Evolutionary conservation across 2,888 invertebrate genomes (phyloP), one percentile per base, ranked within the genome.

Genomic region (Andrena minutula): DNA sequence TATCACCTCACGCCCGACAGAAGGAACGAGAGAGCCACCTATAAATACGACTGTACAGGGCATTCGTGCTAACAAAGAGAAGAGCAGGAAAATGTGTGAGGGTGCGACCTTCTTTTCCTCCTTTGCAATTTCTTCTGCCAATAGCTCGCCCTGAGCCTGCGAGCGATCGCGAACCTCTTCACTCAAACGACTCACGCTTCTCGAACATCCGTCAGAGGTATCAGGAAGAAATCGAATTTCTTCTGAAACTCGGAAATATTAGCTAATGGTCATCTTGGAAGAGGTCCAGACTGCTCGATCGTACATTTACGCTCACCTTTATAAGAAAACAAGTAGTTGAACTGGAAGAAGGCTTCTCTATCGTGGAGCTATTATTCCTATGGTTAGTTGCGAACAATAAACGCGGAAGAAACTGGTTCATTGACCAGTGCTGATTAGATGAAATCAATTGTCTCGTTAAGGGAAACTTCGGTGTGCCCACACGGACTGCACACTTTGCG

Each of bases 11-110:
- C 81, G 82, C 83, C 83, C 80, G 84, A 80, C 68, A 79, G 66
- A 79, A 79, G 20, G 60, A 71, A 61, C 16, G 35, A 68, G 69
- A 51, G 32, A 70, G 76, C 80, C 80, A 81, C 80, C 84, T 82
- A 79, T 87, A 84, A 82, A 87, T 75, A 86, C 72, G 75, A 82
- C 79, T 86, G 83, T 89, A 89, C 86, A 86, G 88, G 84, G 88
- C 86, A 85, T 85, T 87, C 86, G 77, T 86, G 83, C 79, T 84
- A 75, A 83, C 20, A 68, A 51, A 30, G 61, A 26, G 23, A 26
- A 56, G 23, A 26, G 56, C 10, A 78, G 20, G 63, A 53, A 30
- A 41, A 71, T 79, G 82, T 78, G 78, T 64, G 63, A 66, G 68
- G 68, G 79, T 74, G 66, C 69, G 74, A 79, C 63, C 76, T 79